Percentiles rank a stretch among this genome's conserved stretches.
Conservation (phyloP, 2,797 vertebrate species). For the Parotocinclus haroldoi region DNA sequence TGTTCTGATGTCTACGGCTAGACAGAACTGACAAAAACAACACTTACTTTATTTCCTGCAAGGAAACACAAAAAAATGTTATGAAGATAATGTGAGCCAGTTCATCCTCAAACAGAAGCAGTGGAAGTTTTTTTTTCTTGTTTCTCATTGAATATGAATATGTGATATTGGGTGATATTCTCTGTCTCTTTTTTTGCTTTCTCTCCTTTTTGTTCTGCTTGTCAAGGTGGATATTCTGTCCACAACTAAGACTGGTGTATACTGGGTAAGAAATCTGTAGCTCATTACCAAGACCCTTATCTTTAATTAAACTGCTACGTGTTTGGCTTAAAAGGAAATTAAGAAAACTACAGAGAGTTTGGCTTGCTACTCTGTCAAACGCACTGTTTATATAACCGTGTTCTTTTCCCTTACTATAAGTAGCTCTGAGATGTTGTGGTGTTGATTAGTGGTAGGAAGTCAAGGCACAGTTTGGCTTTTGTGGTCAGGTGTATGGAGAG, state of each 20-base stretch:
- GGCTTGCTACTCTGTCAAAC: slow-evolving; percentile 26
- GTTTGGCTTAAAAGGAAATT: slow-evolving; percentile 39
- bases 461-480: slow-evolving; percentile 18
- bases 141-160: slow-evolving; percentile 15
- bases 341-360: slow-evolving; percentile 21
- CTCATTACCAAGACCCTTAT: slow-evolving; percentile 29
- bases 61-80: slow-evolving; percentile 44
- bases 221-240: slow-evolving; percentile 2
- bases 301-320: slow-evolving; percentile 44
- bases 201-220: neutral
- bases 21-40: slow-evolving; percentile 47
- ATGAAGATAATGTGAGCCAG: slow-evolving; percentile 47
- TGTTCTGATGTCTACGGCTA: slow-evolving; percentile 27
- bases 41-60: slow-evolving; percentile 52
- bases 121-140: slow-evolving; percentile 7
- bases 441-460: slow-evolving; percentile 33
- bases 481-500: slow-evolving; percentile 18
- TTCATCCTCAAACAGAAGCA: slow-evolving; percentile 41
- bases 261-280: slow-evolving; percentile 35
- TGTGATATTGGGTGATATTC: slow-evolving; percentile 10
- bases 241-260: slow-evolving; percentile 31
- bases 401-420: slow-evolving; percentile 14
- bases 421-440: slow-evolving; percentile 6
- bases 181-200: slow-evolving; percentile 6
- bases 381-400: slow-evolving; percentile 19